Base-by-base conservation (phyloP, 2,888 invertebrate genomes). In the Cryptus armator region DNA sequence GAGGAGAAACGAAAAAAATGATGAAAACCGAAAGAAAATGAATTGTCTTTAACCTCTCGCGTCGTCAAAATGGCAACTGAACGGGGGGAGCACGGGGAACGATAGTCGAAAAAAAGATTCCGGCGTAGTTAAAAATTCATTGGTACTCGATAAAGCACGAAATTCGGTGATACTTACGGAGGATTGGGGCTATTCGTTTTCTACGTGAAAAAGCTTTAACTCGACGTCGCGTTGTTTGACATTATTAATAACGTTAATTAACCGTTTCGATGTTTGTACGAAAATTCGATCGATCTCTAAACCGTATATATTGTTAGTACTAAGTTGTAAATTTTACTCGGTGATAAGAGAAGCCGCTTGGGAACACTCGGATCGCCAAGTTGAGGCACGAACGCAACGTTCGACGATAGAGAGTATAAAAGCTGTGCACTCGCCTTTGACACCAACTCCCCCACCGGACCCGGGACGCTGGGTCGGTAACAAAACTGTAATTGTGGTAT, bases 31-130 rank as follows among this genome's bases (percentile, higher is more conserved):
- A n/a, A 16, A 53, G 19, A 16, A 51, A n/a, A 16, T 14, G 3
- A n/a, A n/a, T 62, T 19, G 75, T 70, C 7, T 78, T 78, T 78
- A 78, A 78, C 59, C 70, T 78, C 53, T 79, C 64, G 85, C 68
- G 72, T 84, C 75, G 70, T 81, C 83, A 81, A 85, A 83, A 85
- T 85, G 83, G 85, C 85, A 85, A 77, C 85, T 70, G 79, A 19
- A 67, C 66, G 71, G 64, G 44, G 44, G 24, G 24, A 37, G 37
- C 9, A 78, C 74, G 53, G 66, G 37, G 43, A 29, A 32, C 7
- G 4, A 32, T 48, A 53, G 44, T 62, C 74, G 74, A 75, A 79
- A 56, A 76, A 67, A 37, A 37, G 37, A 24, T 53, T 67, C 53
- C 51, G 66, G 53, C 67, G 66, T 24, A 51, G 66, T 29, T 48